Evolutionary conservation across 2,113 vertebrate genomes (phyloP).

Genomic region (Coptodon bakossiorum): DNA sequence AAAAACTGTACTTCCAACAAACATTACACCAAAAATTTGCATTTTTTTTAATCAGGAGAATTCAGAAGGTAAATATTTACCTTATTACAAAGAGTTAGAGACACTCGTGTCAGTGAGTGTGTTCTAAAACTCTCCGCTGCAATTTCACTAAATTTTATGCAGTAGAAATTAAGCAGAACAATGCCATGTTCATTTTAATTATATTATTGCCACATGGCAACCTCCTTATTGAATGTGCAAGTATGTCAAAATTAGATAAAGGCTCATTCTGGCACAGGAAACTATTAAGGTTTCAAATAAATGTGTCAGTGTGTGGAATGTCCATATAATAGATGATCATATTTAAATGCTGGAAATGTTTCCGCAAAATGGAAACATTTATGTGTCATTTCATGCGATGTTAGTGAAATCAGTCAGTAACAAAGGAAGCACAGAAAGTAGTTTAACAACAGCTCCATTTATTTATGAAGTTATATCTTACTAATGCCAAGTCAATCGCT

Average conservation of each 20-base stretch:
- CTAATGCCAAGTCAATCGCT: background rate
- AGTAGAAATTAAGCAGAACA: background rate
- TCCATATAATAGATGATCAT: background rate
- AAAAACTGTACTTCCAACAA: background rate
- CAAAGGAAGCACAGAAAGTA: constrained; percentile 1
- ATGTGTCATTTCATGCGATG: background rate
- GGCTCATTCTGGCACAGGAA: background rate
- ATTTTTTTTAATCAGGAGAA: background rate
- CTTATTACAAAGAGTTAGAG: background rate
- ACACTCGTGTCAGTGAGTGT: background rate
- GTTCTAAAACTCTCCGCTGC: background rate
- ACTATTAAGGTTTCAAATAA: background rate
- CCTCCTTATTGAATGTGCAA: background rate
- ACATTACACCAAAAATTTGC: background rate
- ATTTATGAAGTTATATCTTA: background rate
- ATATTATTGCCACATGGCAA: background rate
- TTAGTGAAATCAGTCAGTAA: background rate
- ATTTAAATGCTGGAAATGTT: background rate
- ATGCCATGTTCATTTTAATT: background rate
- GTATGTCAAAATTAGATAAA: background rate
- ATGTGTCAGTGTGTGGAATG: background rate
- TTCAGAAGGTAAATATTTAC: background rate
- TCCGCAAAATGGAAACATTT: background rate
- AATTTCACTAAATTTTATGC: background rate
- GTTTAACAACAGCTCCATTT: constrained; percentile 17